phyloP scores from a whole-genome alignment of 2,113 vertebrate genomes.

The Patagioenas fasciata region DNA sequence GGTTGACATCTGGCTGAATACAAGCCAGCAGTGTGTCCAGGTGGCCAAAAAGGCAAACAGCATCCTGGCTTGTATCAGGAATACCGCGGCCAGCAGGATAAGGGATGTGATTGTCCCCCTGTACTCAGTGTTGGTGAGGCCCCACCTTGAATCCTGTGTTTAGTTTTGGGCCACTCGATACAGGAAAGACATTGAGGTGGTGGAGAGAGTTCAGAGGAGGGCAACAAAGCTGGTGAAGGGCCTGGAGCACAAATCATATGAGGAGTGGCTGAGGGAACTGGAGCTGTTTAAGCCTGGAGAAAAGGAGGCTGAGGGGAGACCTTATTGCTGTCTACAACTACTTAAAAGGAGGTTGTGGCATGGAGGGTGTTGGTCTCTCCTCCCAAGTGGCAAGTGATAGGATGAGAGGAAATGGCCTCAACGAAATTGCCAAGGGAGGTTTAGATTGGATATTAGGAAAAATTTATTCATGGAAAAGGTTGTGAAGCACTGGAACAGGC shows the following conservation, averaged over 20 bases:
- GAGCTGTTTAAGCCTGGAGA: neutral
- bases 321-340: fast-evolving
- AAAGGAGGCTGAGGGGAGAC: neutral
- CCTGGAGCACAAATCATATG: fast-evolving
- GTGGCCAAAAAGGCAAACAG: neutral
- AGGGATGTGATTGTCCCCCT: fast-evolving
- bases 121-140: fast-evolving
- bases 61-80: neutral
- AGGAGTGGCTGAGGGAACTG: neutral
- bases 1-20: fast-evolving
- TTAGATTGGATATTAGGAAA: too few species aligned
- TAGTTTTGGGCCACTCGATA: fast-evolving
- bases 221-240: neutral
- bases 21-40: neutral
- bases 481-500: too few species aligned
- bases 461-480: too few species aligned
- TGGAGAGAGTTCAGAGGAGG: fast-evolving
- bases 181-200: neutral
- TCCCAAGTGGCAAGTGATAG: too few species aligned
- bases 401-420: too few species aligned
- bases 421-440: too few species aligned
- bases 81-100: neutral
- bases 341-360: too few species aligned
- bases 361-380: too few species aligned
- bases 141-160: fast-evolving